Evolutionary conservation across 2,797 vertebrate genomes (phyloP), one percentile per base, ranked within the genome.

Genomic region (Pelodytes ibericus): DNA sequence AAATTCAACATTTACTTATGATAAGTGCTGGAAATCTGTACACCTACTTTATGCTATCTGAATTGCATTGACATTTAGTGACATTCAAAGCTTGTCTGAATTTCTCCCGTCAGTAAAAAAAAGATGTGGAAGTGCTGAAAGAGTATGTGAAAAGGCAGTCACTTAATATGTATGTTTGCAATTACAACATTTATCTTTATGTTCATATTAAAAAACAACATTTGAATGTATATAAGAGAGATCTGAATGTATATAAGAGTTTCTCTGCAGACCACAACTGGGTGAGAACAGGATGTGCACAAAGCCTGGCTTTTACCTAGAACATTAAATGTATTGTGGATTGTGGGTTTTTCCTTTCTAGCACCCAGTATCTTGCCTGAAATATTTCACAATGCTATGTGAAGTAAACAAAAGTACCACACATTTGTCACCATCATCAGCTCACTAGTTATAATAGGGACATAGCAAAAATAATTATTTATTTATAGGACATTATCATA

Each of bases 1-100:
- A 82, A 80, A 59, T 44, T 16, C 26, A 31, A 67, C 73, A 74
- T 76, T 78, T 83, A 70, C 69, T 79, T 80, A 67, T 58, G 31
- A 72, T 53, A 36, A 71, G 24, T 72, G 81, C 57, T 56, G 44
- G 15, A 75, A 60, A 18, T 75, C 71, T 69, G 36, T 68, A 47
- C 69, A 65, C 66, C 60, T 64, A 73, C 22, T 74, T 29, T 57
- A 0, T 72, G 44, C 65, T 72, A 39, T 81, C 58, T 49, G 72
- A 74, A 81, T 80, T 63, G 71, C 59, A 75, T 76, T 83, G 81
- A 80, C 71, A 80, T 83, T 84, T 84, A 65, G 25, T 82, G 82
- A 82, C 57, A 80, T 82, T 82, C 81, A 82, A 72, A 82, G 64
- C 62, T 79, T 29, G 39, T 53, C 41, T 67, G 56, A 77, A 72